Percentiles rank a stretch among this genome's conserved stretches.
Conservation (phyloP, 1,140 invertebrate species). For the Brachionus asplanchnoidis region DNA sequence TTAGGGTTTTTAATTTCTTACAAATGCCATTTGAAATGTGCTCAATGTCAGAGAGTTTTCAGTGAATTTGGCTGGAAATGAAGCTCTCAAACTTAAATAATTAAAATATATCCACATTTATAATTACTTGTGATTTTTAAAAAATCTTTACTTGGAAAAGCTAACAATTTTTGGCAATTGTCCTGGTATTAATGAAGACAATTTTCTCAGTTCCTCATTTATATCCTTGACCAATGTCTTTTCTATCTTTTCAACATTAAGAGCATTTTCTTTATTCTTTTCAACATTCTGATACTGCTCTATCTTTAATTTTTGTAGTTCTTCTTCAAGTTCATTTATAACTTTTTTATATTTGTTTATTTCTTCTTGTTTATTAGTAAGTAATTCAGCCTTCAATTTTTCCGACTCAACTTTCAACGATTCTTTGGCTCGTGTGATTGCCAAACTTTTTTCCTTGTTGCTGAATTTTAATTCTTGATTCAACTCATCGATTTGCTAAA, state of each 20-base stretch:
- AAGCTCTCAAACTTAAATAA: not conserved
- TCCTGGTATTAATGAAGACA: constrained; percentile 10
- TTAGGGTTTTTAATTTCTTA: not conserved
- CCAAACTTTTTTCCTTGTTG: constrained; percentile 18
- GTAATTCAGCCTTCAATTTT: not conserved
- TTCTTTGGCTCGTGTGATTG: constrained; percentile 6
- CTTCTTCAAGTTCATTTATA: constrained; percentile 31
- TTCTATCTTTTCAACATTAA: constrained; percentile 19
- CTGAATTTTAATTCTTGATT: not conserved
- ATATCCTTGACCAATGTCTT: constrained; percentile 18
- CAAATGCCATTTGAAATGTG: constrained; percentile 27
- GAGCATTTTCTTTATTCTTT: not conserved
- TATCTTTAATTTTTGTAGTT: constrained; percentile 1
- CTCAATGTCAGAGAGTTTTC: not conserved
- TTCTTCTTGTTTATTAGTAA: constrained; percentile 33
- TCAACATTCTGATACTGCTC: not conserved
- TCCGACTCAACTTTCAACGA: not conserved
- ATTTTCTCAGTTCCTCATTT: constrained; percentile 25
- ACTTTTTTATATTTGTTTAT: constrained; percentile 8
- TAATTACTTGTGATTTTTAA: not conserved
- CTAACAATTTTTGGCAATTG: not conserved
- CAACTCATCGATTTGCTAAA: constrained; percentile 29
- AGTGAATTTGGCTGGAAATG: not conserved
- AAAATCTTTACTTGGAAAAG: not conserved
- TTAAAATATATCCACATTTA: not conserved